Base-by-base conservation (phyloP, 2,113 vertebrate species). In the Columba janthina region DNA sequence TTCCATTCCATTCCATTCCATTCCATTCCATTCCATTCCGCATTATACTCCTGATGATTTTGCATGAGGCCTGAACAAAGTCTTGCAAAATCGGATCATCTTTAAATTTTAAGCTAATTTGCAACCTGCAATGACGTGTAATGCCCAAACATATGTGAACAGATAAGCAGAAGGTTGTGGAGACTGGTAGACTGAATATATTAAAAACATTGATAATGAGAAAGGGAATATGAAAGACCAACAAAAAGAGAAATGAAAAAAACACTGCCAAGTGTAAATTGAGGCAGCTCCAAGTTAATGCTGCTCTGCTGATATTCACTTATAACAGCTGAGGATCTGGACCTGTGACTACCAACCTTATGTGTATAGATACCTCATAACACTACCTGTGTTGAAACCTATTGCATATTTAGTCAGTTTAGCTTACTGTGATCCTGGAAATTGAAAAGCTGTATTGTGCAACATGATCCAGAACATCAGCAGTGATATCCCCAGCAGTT, bases 51-150 rank as follows among this genome's bases (percentile, higher is more conserved):
- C 28, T 10, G 3, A 29, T 93, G 84, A 88, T 93, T 91, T 89
- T 77, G 84, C 61, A 86, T 75, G 69, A 89, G 10, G 6, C 61
- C 65, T 83, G 80, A 91, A 87, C 46, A 76, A 88, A 80, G 22
- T 50, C 40, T 79, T 82, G 31, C 44, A 66, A 94, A 92, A 82
- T 36, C 11, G 46, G 15, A 57, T 87, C 48, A 31, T 40, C 29
- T 70, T 94, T 89, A 89, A 31, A 79, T 85, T 91, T 91, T 31
- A 72, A 71, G 25, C 50, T 85, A 85, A 53, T 82, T 91, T 66
- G n/a, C 54, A 69, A 65, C 28, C n/a, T 89, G 69, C 29, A 89
- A 48, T 12, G 64, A 36, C 71, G 42, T 20, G 31, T 61, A 67
- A 15, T 50, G 32, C 34, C 31, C 42, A 64, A 74, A 54, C 3